Conservation (phyloP, 2,113 vertebrate genomes). For the Neotragus moschatus region DNA sequence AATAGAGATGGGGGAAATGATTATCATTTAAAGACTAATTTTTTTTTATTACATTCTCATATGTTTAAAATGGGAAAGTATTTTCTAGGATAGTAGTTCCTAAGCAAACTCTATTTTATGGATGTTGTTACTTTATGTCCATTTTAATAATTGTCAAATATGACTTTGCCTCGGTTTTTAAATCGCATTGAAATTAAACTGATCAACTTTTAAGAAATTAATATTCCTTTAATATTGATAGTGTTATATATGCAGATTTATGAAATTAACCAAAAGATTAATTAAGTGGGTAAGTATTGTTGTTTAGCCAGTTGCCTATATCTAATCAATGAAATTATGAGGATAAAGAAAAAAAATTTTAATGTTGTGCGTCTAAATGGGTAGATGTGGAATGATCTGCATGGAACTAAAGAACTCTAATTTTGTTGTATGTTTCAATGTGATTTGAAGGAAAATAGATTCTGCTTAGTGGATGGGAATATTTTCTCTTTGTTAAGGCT, state of each 20-base stretch:
- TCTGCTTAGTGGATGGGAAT: background rate
- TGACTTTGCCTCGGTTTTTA: conserved; percentile 71
- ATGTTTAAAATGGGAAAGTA: background rate
- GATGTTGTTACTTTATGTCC: background rate
- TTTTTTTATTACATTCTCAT: background rate
- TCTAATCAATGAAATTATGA: conserved; percentile 34
- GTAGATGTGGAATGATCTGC: background rate
- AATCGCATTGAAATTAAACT: conserved; percentile 54
- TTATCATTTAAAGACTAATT: background rate
- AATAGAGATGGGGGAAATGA: background rate
- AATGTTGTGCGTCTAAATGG: background rate
- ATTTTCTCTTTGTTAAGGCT: background rate
- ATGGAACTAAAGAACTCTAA: background rate
- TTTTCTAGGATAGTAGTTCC: background rate
- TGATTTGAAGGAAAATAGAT: background rate
- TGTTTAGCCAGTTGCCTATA: conserved; percentile 59
- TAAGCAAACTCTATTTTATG: background rate
- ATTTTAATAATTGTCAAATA: conserved; percentile 13
- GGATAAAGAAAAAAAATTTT: background rate
- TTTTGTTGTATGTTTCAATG: background rate
- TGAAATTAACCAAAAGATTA: conserved; percentile 74
- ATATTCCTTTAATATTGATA: conserved; percentile 69
- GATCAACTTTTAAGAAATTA: conserved; percentile 74
- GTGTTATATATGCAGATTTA: conserved; percentile 68
- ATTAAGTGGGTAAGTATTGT: conserved; percentile 60